These are phyloP conservation scores for Columbina picui DNA, from an alignment of 2,113 vertebrate species.

Conservation along the genomic window DNA sequence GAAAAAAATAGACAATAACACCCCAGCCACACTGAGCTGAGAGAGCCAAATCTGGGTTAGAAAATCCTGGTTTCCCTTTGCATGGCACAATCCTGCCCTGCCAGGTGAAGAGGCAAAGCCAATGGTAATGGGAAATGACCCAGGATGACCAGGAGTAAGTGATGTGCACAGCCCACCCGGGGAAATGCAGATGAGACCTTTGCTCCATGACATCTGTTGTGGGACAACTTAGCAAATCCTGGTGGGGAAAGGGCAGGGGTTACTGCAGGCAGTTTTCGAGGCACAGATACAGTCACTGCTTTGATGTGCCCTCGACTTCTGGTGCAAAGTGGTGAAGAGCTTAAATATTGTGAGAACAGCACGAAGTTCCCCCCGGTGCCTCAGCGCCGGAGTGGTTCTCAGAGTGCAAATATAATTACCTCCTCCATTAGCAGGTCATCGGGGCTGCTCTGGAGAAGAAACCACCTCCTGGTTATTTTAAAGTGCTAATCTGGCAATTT, in stretches of 20 bases:
- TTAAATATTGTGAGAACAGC: background rate
- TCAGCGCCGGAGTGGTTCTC: background rate
- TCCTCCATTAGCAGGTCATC: background rate
- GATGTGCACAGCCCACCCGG: background rate
- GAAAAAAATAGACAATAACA: background rate
- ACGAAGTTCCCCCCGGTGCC: accelerated
- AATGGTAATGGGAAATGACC: background rate
- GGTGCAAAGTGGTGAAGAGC: background rate
- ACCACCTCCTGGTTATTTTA: background rate
- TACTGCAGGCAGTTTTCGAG: background rate
- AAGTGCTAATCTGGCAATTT: background rate
- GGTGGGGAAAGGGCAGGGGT: background rate
- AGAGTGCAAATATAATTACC: background rate
- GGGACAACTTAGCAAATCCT: background rate
- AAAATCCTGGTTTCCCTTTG: background rate
- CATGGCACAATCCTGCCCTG: background rate
- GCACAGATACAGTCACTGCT: background rate
- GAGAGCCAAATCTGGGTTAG: background rate
- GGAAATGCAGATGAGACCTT: background rate
- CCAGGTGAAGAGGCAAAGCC: background rate
- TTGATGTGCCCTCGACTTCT: background rate
- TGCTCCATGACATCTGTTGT: accelerated
- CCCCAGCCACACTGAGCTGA: background rate
- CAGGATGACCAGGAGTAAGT: background rate
- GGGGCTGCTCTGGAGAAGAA: background rate